Conservation (phyloP, 2,113 vertebrate genomes). For the Psilopsiagon aymara region DNA sequence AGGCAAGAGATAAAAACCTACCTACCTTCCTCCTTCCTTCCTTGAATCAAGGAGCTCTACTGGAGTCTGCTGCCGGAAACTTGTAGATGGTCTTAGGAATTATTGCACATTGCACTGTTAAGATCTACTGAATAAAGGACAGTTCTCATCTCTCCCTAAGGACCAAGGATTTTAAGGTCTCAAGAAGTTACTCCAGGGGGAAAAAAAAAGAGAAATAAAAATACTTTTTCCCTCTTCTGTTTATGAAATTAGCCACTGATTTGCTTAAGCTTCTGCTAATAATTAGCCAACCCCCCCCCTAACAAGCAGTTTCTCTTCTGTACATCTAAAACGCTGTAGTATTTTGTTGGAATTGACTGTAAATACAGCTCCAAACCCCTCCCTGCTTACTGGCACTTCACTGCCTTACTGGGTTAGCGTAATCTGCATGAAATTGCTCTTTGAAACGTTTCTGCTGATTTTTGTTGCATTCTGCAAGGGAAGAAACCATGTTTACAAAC, state of each 20-base stretch:
- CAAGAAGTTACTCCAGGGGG: slow-evolving; percentile 79
- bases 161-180: slow-evolving; percentile 79
- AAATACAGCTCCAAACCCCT: slow-evolving; percentile 72
- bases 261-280: slow-evolving; percentile 79
- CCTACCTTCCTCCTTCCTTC: slow-evolving; percentile 82
- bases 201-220: neutral
- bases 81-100: slow-evolving; percentile 79
- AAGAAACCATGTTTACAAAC: slow-evolving; percentile 55
- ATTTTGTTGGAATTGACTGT: slow-evolving; percentile 79
- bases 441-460: slow-evolving; percentile 52
- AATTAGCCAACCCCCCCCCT: slow-evolving; percentile 51
- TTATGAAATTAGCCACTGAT: slow-evolving; percentile 74
- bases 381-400: slow-evolving; percentile 72
- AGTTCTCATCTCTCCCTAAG: slow-evolving; percentile 77
- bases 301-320: slow-evolving; percentile 76
- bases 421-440: slow-evolving; percentile 74
- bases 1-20: slow-evolving; percentile 82
- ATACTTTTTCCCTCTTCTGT: slow-evolving; percentile 68
- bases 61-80: slow-evolving; percentile 82
- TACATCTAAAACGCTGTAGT: slow-evolving; percentile 78
- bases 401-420: slow-evolving; percentile 73
- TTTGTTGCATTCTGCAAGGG: slow-evolving; percentile 72
- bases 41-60: slow-evolving; percentile 99
- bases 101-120: slow-evolving; percentile 82
- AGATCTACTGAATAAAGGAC: slow-evolving; percentile 79